Percentiles rank a stretch among this genome's conserved stretches.
Evolutionary conservation across 2,797 vertebrate species (phyloP).

Genomic region (Centroberyx gerrardi): DNA sequence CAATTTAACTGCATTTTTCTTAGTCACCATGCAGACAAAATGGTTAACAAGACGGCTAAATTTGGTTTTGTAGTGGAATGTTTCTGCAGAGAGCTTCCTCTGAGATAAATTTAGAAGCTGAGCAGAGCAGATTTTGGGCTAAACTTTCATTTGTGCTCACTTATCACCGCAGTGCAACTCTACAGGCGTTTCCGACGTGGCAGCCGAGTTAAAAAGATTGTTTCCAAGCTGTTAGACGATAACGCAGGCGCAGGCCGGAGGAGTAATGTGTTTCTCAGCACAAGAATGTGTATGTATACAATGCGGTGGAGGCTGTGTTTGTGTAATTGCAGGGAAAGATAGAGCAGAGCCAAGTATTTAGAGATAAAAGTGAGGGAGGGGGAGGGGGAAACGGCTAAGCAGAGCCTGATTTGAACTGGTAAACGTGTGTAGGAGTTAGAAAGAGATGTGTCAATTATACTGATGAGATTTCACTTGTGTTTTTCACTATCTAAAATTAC

Average conservation of each 20-base stretch:
- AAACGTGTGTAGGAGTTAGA: slow-evolving; percentile 18
- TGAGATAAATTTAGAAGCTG: background rate
- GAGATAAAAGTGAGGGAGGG: background rate
- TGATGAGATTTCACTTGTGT: slow-evolving; percentile 10
- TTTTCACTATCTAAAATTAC: slow-evolving; percentile 18
- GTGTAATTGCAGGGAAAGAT: slow-evolving; percentile 5
- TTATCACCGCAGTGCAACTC: background rate
- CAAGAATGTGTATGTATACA: background rate
- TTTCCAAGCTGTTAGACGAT: background rate
- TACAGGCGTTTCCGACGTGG: background rate
- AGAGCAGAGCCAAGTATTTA: background rate
- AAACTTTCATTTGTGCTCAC: background rate
- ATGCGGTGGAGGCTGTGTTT: background rate
- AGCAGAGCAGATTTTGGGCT: background rate
- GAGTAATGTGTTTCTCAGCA: background rate
- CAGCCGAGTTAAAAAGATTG: background rate
- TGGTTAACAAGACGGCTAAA: slow-evolving; percentile 24
- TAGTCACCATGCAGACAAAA: slow-evolving; percentile 50
- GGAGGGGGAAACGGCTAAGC: background rate
- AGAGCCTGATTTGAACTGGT: background rate
- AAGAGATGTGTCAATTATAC: background rate
- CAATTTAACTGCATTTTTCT: slow-evolving; percentile 62
- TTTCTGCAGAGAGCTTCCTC: background rate
- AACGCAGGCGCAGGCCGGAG: background rate
- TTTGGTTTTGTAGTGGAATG: background rate